Evolutionary conservation across 2,797 vertebrate genomes (phyloP).

Genomic region (Tragopan temminckii): DNA sequence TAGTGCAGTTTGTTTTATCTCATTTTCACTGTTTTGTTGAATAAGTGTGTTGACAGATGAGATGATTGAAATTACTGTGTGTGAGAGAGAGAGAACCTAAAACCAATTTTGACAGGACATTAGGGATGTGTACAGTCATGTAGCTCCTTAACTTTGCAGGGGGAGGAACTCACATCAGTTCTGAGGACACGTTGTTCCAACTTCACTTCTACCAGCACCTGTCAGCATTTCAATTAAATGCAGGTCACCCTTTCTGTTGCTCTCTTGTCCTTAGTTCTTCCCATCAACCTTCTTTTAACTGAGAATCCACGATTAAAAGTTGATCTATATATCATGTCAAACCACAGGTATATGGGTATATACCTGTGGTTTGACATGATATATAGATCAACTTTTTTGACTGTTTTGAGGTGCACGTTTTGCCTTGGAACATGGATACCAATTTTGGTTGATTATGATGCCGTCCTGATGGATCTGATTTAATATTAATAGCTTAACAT

Average conservation of each 20-base stretch:
- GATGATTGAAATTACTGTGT: neutral
- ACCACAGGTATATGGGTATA: neutral
- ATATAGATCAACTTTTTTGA: no score
- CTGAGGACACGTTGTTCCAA: neutral
- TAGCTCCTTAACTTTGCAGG: neutral
- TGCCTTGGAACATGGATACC: neutral
- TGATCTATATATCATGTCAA: neutral
- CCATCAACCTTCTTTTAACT: neutral
- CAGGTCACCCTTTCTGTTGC: neutral
- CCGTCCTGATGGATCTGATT: neutral
- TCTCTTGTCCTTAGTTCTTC: neutral
- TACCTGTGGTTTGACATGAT: no score
- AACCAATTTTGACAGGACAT: neutral
- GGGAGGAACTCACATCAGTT: neutral
- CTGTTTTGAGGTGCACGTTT: neutral
- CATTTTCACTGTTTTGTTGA: slow-evolving; percentile 7
- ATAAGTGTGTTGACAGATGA: neutral
- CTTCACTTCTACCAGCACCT: neutral
- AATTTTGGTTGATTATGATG: neutral
- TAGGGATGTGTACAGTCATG: neutral
- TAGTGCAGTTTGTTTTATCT: neutral
- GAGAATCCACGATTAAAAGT: neutral
- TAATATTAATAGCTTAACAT: neutral
- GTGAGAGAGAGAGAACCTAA: neutral
- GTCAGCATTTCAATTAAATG: neutral